phyloP scores from a whole-genome alignment of 2,113 vertebrate genomes.

The Dasyurus viverrinus region DNA sequence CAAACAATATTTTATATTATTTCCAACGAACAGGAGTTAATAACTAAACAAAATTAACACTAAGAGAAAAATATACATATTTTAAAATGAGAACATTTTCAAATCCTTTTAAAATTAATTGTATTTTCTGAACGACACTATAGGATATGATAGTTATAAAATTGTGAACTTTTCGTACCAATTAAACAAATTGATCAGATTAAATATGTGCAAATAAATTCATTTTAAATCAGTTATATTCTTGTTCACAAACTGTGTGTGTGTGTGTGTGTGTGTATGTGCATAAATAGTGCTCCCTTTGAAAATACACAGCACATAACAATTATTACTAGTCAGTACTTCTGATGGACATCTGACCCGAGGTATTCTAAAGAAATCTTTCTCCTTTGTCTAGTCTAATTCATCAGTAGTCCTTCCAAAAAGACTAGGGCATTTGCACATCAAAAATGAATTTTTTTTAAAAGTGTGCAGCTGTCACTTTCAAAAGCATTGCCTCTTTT shows the following conservation, averaged over 20 bases:
- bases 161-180: conserved; percentile 71
- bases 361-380: conserved; percentile 69
- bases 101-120: conserved; percentile 23
- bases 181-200: conserved; percentile 73
- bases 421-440: conserved; percentile 74
- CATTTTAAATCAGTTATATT: conserved; percentile 37
- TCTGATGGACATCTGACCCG: conserved; percentile 64
- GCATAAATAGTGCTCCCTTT: neutral
- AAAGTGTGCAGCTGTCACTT: conserved; percentile 79
- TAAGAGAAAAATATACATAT: neutral
- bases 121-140: conserved; percentile 29
- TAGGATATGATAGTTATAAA: conserved; percentile 20
- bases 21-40: conserved; percentile 36
- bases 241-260: conserved; percentile 45
- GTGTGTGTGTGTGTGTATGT: neutral
- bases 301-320: conserved; percentile 63
- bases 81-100: neutral
- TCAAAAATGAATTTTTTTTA: conserved; percentile 76
- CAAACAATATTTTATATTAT: conserved; percentile 8
- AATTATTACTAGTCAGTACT: conserved; percentile 73
- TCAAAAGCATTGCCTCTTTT: conserved; percentile 75
- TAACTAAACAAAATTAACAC: conserved; percentile 30
- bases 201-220: conserved; percentile 63
- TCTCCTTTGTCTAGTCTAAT: conserved; percentile 72
- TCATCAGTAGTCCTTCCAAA: conserved; percentile 77